Percentiles rank a stretch among this genome's conserved stretches.
phyloP scores from a whole-genome alignment of 2,113 vertebrate genomes.

The Phylloscopus trochiloides region DNA sequence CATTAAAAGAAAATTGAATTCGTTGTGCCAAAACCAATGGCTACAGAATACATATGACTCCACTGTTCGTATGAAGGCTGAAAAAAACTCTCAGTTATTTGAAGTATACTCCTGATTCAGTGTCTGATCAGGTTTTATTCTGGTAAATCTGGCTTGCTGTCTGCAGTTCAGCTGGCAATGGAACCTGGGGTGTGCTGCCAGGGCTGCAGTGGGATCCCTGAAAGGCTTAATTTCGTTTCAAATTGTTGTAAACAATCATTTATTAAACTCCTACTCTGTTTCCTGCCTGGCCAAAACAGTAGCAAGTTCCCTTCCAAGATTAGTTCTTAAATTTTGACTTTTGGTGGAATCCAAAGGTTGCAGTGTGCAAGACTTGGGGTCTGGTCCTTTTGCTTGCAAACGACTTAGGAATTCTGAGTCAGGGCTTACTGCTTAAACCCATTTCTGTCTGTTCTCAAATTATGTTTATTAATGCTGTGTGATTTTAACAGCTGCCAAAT shows the following conservation, averaged over 20 bases:
- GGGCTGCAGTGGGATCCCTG: slow-evolving; percentile 22
- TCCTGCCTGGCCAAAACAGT: background rate
- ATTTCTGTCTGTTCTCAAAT: background rate
- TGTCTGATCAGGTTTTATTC: background rate
- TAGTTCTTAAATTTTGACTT: background rate
- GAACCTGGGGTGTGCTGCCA: background rate
- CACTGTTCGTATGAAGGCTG: background rate
- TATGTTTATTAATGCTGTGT: slow-evolving; percentile 13
- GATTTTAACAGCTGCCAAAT: background rate
- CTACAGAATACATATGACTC: background rate
- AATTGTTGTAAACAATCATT: slow-evolving; percentile 21
- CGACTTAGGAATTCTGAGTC: background rate
- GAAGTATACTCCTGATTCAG: background rate
- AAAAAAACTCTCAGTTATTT: background rate
- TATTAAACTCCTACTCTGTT: background rate
- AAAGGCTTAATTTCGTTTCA: slow-evolving; percentile 32
- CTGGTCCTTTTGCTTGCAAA: background rate
- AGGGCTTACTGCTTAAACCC: background rate
- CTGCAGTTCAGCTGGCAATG: background rate
- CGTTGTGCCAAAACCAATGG: background rate
- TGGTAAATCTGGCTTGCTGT: background rate
- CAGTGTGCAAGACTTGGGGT: background rate
- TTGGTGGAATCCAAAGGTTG: background rate
- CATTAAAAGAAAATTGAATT: slow-evolving; percentile 34
- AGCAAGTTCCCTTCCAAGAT: background rate